These are phyloP conservation scores for Nothocercus julius DNA, from an alignment of 2,113 vertebrate genomes.

Conservation along the genomic window DNA sequence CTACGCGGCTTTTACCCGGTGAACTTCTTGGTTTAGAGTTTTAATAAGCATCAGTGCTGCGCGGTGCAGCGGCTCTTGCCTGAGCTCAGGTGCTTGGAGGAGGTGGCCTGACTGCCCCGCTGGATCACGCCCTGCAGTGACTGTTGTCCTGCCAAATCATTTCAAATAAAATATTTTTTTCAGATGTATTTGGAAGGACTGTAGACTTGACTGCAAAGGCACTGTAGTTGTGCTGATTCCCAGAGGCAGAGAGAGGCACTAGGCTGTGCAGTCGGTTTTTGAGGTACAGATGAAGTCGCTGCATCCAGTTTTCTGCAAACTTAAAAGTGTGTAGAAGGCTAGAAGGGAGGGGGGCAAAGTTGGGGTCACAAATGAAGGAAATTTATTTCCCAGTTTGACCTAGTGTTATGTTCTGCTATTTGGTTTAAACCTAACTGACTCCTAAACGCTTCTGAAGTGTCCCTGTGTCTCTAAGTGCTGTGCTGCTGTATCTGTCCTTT, in stretches of 20 bases:
- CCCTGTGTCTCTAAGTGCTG: neutral
- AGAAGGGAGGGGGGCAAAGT: neutral
- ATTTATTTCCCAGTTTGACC: neutral
- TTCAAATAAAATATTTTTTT: neutral
- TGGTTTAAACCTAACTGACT: neutral
- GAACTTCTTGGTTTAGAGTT: neutral
- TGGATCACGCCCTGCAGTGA: neutral
- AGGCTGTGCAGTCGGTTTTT: neutral
- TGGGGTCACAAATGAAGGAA: neutral
- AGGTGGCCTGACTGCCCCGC: neutral
- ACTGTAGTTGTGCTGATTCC: neutral
- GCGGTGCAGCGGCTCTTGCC: neutral
- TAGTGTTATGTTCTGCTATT: accelerated
- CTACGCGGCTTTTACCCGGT: neutral
- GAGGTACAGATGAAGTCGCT: neutral
- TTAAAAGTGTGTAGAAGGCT: neutral
- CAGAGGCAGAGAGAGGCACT: neutral
- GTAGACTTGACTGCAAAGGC: neutral
- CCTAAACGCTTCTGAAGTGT: neutral
- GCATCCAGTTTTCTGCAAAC: neutral
- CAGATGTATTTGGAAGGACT: neutral
- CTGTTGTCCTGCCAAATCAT: neutral
- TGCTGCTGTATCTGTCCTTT: conserved; percentile 27
- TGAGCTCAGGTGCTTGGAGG: neutral
- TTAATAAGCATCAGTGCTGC: neutral